A percentile compares a stretch with the other conserved stretches of the same genome.
These are phyloP conservation scores for Lathamus discolor DNA, from an alignment of 2,113 vertebrate genomes.

Conservation along the genomic window DNA sequence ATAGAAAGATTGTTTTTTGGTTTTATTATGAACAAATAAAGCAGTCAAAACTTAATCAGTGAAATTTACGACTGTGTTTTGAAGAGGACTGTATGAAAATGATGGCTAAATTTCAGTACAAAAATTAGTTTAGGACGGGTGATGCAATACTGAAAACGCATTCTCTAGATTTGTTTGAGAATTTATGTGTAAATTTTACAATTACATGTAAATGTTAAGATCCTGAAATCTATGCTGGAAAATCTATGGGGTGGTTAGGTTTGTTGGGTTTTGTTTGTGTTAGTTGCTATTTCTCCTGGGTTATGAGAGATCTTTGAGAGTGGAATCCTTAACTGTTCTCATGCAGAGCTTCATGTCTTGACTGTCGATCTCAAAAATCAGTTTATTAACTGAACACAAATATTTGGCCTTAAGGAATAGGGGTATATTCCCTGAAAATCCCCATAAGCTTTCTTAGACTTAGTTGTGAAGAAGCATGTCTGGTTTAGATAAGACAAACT, in stretches of 20 bases:
- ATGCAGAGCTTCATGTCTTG: not conserved
- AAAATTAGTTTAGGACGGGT: not conserved
- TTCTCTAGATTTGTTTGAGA: not conserved
- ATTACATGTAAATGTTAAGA: not conserved
- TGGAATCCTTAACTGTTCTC: not conserved
- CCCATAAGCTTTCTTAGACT: not conserved
- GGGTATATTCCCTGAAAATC: not conserved
- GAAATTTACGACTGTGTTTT: not conserved
- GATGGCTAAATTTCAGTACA: not conserved
- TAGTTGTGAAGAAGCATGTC: not conserved
- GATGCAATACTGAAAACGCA: not conserved
- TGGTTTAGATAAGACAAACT: not conserved
- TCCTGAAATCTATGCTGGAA: not conserved
- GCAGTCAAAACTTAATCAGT: not conserved
- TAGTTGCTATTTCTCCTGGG: not conserved
- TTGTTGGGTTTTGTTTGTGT: not conserved
- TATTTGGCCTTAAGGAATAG: not conserved
- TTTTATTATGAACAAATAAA: not conserved
- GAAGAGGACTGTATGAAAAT: not conserved
- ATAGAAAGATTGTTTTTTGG: not conserved
- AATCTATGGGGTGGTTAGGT: not conserved
- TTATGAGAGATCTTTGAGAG: not conserved
- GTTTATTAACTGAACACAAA: not conserved
- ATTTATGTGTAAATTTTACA: not conserved
- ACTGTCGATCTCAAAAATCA: not conserved